Base-by-base conservation (phyloP, 2,888 invertebrate species). In the Cheilosia vernalis region DNA sequence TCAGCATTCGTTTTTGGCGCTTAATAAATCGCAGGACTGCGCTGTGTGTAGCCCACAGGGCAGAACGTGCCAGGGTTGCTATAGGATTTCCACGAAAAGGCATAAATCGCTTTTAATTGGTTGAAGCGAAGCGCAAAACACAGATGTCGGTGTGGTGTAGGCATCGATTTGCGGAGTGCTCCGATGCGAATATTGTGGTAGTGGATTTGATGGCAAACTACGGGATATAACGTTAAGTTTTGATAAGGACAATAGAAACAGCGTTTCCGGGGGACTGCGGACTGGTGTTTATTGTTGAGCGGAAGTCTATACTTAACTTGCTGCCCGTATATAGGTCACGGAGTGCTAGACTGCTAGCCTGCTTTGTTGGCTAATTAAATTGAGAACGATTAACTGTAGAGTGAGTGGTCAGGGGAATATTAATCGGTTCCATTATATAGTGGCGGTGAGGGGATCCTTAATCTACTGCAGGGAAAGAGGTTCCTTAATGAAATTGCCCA, bases 71-170 rank as follows among this genome's bases (percentile, higher is more conserved):
- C 53, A 51, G 5, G 2, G 4, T 21, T 30, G 37, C 17, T 53
- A 40, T 21, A 64, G 67, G 40, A 49, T 15, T 60, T 51, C 67
- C 30, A 40, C 40, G 40, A 63, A 70, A 33, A 53, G 69, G 69
- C 64, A 84, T 84, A 84, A 84, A 80, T 84, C 74, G 80, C 55
- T 53, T 76, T 84, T 84, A 84, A 84, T 84, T 84, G 84, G 70
- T 84, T 80, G 42, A 51, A 58, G 66, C 7, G 44, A 58, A 30
- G 33, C 33, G 47, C 56, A 74, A 53, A 74, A 67, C 56, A 72
- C 72, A 55, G 67, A 73, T 73, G 83, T 53, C 44, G 44, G 53
- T 49, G 27, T 13, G 7, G 13, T 24, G 27, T 66, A 56, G 49
- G 44, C 60, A 76, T 84, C 84, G 80, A 84, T 74, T 84, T 64